Percentiles rank a stretch among this genome's conserved stretches.
These are phyloP conservation scores for Myrmecophaga tridactyla DNA, from an alignment of 2,113 vertebrate genomes.

Conservation along the genomic window DNA sequence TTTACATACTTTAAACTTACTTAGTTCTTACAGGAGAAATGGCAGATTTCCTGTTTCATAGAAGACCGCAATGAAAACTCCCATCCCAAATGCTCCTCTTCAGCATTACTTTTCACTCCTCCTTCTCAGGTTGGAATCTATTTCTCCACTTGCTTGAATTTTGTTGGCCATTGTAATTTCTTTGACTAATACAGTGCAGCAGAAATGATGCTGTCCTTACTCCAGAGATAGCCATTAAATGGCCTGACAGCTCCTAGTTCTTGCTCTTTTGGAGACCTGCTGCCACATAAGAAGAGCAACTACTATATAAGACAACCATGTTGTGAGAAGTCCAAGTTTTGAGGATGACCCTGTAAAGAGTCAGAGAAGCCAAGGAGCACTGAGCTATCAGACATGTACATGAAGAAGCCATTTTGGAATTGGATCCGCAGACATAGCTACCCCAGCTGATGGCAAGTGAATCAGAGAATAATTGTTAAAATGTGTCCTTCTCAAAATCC, in stretches of 20 bases:
- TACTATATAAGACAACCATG: not conserved
- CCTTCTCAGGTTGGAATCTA: not conserved
- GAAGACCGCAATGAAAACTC: not conserved
- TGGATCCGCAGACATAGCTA: not conserved
- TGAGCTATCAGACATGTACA: too few relatives aligned
- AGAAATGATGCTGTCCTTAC: accelerated
- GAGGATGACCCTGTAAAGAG: not conserved
- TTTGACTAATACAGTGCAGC: not conserved
- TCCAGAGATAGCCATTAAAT: not conserved
- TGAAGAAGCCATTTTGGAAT: not conserved
- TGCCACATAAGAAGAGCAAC: not conserved
- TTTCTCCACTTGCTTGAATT: not conserved
- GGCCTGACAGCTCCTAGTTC: not conserved
- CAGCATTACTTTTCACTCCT: too few relatives aligned
- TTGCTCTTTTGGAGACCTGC: not conserved
- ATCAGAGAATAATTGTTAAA: not conserved
- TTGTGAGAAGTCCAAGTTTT: too few relatives aligned
- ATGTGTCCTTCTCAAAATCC: too few relatives aligned
- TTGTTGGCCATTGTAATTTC: not conserved
- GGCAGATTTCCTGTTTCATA: too few relatives aligned
- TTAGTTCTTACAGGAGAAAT: not conserved
- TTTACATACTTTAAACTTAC: not conserved
- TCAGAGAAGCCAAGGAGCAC: not conserved
- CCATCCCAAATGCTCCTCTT: not conserved
- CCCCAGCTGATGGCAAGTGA: not conserved